Base-by-base conservation (phyloP, 1,140 invertebrate genomes). In the Dreissena rostriformis region DNA sequence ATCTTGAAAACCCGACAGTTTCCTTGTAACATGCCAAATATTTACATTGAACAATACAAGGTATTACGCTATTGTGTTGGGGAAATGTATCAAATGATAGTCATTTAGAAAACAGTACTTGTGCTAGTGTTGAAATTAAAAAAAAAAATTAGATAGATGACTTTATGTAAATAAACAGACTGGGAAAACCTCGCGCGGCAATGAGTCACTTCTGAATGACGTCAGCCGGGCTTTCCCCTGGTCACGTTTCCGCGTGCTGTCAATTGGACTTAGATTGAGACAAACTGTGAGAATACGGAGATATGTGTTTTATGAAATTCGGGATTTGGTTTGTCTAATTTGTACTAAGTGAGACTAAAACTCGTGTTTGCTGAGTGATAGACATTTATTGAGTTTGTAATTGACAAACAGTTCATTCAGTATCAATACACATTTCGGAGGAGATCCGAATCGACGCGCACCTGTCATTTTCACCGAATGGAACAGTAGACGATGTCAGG, bases 141-240 rank as follows among this genome's bases (percentile, higher is more conserved):
- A 2, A 39, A 39, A 39, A 39, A n/a, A n/a, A n/a, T n/a, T 39
- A 5, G 2, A 39, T 39, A 39, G 2, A 39, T 39, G 39, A 39
- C 11, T 61, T 61, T 61, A 61, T 61, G 10, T 15, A n/a, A 39
- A 8, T 70, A 52, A 0, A 28, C n/a, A 2, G 8, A 39, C 2
- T 39, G 82, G 86, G 86, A 83, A 86, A 86, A 78, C 39, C 76
- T 84, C 84, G 51, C 74, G 19, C 71, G 67, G 70, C 52, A 28
- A 70, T 87, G 86, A 86, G 84, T 86, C 86, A 86, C 65, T 22
- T 19, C 17, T 61, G 55, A 67, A 51, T 90, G 89, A 90, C 89
- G 89, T 90, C 85, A 88, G 74, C 22, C 76, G 87, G 87, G 87
- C 86, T 88, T 90, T 88, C 89, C 89, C 86, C 85, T 61, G 22